Base-by-base conservation (phyloP, 2,888 invertebrate genomes). In the Aricia artaxerxes region DNA sequence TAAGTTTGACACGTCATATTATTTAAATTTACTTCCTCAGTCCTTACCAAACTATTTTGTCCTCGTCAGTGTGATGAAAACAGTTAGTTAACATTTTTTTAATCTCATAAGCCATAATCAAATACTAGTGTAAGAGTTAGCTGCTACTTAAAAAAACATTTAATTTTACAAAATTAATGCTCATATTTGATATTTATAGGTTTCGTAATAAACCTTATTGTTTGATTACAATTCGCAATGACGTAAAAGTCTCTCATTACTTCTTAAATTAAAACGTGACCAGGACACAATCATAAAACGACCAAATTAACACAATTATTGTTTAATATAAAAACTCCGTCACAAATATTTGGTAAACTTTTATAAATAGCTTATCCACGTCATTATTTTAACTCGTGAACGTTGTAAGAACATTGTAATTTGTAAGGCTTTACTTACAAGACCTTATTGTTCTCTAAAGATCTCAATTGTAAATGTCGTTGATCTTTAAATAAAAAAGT, bases 401-500 rank as follows among this genome's bases (percentile, higher is more conserved):
- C 24, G 2, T 11, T 9, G 24, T 2, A 75, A 57, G 13, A 53
- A 53, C 53, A 53, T 53, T 53, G 53, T 76, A 9, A 13, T 24
- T 24, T 24, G 24, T 24, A 24, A 35, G 57, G 76, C 57, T 76
- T 76, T 13, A 76, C 76, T 57, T 53, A 76, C 76, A 31, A 57
- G 57, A 76, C 24, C 76, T 35, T 13, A 76, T 76, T 76, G 76
- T 76, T 76, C 76, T 76, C 57, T 16, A 76, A 57, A 76, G 6
- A 76, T 5, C 57, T 76, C 76, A 31, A 76, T 76, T 76, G 57
- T 53, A 35, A 76, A 76, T 76, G 76, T 76, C 76, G 57, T 76
- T 57, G 76, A 76, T 76, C 76, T 76, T 78, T 31, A 78, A 69
- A 78, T 79, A 77, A 73, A 78, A 78, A 78, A 75, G 73, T 31